Evolutionary conservation across 2,888 invertebrate species (phyloP).

Genomic region (Pheosia tremula): DNA sequence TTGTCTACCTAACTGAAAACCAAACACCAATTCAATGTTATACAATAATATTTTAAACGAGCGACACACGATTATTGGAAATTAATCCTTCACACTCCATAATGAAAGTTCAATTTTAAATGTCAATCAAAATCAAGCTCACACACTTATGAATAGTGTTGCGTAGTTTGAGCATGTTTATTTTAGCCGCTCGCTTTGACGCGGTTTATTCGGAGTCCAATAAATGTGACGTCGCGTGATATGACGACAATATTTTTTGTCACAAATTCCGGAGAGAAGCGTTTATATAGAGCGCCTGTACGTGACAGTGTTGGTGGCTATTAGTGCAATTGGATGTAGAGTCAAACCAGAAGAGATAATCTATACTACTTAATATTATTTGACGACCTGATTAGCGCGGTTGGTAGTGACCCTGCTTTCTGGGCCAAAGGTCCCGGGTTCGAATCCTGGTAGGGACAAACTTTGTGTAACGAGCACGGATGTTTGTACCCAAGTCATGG

Average conservation of each 20-base stretch:
- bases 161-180: constrained; percentile 18
- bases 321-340: constrained; percentile 6
- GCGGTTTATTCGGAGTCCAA: constrained; percentile 30
- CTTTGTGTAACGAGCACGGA: too few species aligned
- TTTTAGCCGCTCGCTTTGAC: constrained; percentile 24
- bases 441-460: too few species aligned
- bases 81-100: background rate
- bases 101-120: background rate
- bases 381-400: too few species aligned
- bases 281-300: constrained; percentile 3
- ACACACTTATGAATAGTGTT: background rate
- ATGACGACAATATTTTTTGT: constrained; percentile 30
- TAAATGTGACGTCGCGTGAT: constrained; percentile 26
- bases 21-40: background rate
- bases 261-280: constrained; percentile 22
- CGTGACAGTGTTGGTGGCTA: constrained; percentile 10
- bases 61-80: background rate
- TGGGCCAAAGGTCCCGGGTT: too few species aligned
- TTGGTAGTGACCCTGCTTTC: too few species aligned
- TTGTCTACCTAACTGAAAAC: constrained; percentile 10
- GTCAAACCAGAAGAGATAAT: constrained; percentile 12
- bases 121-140: background rate
- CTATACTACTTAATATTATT: too few species aligned
- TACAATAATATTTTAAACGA: background rate
- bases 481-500: too few species aligned